These are phyloP conservation scores for Syngnathus acus DNA, from an alignment of 2,797 vertebrate genomes.

Conservation along the genomic window DNA sequence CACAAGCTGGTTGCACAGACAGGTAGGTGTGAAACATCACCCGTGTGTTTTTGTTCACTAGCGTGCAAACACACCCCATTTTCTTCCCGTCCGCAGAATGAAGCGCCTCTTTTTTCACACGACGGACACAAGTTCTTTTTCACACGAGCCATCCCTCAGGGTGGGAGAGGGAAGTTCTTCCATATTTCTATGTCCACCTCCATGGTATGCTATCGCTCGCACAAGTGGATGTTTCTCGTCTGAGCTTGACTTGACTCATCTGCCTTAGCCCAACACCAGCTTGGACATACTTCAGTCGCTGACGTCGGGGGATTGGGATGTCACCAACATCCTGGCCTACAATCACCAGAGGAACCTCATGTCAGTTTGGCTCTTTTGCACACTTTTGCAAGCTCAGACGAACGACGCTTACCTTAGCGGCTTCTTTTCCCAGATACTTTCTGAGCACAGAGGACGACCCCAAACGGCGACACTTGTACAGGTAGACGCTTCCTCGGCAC, in stretches of 20 bases:
- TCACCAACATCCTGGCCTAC: slow-evolving; percentile 87
- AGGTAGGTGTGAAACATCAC: slow-evolving; percentile 67
- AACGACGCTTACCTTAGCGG: neutral
- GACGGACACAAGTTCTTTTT: slow-evolving; percentile 92
- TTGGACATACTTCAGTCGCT: slow-evolving; percentile 87
- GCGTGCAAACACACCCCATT: neutral
- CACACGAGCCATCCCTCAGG: slow-evolving; percentile 87
- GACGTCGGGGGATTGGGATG: slow-evolving; percentile 96
- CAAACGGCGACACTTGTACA: slow-evolving; percentile 87
- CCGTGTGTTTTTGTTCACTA: neutral
- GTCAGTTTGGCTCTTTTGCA: slow-evolving; percentile 64
- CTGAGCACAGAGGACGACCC: slow-evolving; percentile 93
- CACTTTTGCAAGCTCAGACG: neutral
- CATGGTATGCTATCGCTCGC: slow-evolving; percentile 60
- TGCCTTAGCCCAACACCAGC: slow-evolving; percentile 82
- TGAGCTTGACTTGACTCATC: neutral
- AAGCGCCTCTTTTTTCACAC: slow-evolving; percentile 86
- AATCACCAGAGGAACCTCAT: slow-evolving; percentile 82
- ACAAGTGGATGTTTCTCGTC: neutral
- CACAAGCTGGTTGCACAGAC: slow-evolving; percentile 90
- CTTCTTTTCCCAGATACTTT: slow-evolving; percentile 79
- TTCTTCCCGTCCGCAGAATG: slow-evolving; percentile 71
- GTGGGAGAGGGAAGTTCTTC: slow-evolving; percentile 90
- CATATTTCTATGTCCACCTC: slow-evolving; percentile 91
- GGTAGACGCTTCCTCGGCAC: slow-evolving; percentile 56